These are phyloP conservation scores for Salminus brasiliensis DNA, from an alignment of 2,113 vertebrate genomes.

Conservation along the genomic window DNA sequence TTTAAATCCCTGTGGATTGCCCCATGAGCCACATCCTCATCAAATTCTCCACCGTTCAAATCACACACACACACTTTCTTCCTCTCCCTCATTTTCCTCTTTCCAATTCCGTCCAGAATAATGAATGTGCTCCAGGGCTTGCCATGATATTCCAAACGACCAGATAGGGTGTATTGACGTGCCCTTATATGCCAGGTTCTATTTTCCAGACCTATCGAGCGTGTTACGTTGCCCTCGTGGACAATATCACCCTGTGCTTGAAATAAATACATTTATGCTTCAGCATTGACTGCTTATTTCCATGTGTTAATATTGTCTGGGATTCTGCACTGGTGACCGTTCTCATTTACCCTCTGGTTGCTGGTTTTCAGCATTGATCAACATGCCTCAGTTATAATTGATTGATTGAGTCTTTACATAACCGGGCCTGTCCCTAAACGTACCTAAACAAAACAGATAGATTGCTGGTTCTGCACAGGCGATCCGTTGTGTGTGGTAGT, in stretches of 20 bases:
- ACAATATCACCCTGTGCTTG: background rate
- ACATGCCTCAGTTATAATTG: background rate
- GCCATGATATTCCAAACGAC: constrained; percentile 12
- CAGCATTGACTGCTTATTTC: background rate
- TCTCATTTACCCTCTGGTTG: background rate
- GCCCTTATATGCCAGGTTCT: background rate
- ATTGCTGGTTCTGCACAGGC: background rate
- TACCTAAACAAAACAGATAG: constrained; percentile 14
- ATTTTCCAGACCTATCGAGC: background rate
- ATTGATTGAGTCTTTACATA: constrained; percentile 48
- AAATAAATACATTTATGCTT: background rate
- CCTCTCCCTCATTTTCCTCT: background rate
- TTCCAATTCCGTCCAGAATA: constrained; percentile 22
- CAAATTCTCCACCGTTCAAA: background rate
- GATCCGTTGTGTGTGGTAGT: constrained; percentile 6
- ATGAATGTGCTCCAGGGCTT: constrained; percentile 4
- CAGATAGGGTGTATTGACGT: background rate
- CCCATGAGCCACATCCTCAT: constrained; percentile 26
- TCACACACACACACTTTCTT: background rate
- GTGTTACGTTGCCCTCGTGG: background rate
- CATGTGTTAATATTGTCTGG: background rate
- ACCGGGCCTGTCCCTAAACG: constrained; percentile 34
- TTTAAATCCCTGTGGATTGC: constrained; percentile 49
- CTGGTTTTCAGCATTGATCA: constrained; percentile 45
- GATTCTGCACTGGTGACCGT: background rate